Base-by-base conservation (phyloP, 2,113 vertebrate genomes). In the Neomonachus schauinslandi region DNA sequence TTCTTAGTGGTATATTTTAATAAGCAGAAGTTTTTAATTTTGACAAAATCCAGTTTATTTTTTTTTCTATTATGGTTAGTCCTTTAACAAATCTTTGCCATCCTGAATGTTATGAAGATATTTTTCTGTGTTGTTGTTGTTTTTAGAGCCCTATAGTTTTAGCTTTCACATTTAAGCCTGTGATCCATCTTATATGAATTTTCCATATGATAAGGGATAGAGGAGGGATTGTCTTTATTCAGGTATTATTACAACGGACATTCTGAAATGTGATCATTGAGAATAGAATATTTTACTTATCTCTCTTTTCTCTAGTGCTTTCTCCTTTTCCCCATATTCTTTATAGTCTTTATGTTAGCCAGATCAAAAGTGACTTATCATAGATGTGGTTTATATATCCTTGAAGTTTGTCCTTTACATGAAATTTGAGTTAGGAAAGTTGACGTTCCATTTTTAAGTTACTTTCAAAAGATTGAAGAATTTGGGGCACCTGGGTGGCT, bases 41-140 rank as follows among this genome's bases (percentile, higher is more conserved):
- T 77, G 42, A 77, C 31, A 5, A 93, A 65, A 89, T 89, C 13
- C 16, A 14, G 67, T 86, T 61, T 59, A 42, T 31, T 26, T 87
- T 21, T 92, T 89, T 83, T 67, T 74, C n/a, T 82, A 16, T 72
- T 92, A 82, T 63, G 28, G 28, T 72, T 71, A 92, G 11, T 61
- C 42, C 33, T 81, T 71, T 95, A 95, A 61, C 51, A 81, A 63
- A 80, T 51, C 42, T 87, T 92, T 42, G 69, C 51, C 72, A 86
- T 67, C 49, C 5, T 79, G 53, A 53, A 82, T 61, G n/a, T 51
- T 88, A 63, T 31, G 55, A 72, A 87, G n/a, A 7, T 53, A 69
- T 59, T 49, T 77, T 49, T 77, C 74, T 77, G 42, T 77, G 26
- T 24, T 28, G 6, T 26, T 24, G 5, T 46, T 76, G 8, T 74